phyloP scores from a whole-genome alignment of 2,113 vertebrate genomes.

The Gnathonemus longibarbis region DNA sequence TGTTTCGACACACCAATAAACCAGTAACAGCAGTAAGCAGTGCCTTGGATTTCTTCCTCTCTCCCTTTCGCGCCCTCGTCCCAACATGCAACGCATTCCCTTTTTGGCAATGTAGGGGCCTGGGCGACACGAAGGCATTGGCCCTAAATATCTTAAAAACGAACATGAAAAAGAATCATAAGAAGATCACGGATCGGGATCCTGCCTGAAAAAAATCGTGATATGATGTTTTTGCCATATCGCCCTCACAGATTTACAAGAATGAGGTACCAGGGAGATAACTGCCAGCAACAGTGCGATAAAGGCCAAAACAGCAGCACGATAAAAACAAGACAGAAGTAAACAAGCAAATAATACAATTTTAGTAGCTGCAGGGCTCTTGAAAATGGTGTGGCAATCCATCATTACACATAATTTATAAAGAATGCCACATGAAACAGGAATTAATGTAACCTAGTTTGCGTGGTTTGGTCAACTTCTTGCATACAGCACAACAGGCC shows the following conservation, averaged over 20 bases:
- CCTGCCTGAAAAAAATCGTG: background rate
- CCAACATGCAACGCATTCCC: background rate
- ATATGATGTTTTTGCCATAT: background rate
- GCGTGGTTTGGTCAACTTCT: background rate
- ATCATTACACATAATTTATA: background rate
- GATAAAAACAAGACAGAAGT: background rate
- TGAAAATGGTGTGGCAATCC: background rate
- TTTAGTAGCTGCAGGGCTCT: background rate
- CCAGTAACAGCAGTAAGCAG: background rate
- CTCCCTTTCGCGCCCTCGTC: background rate
- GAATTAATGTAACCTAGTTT: background rate
- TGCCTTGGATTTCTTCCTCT: background rate
- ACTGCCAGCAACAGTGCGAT: background rate
- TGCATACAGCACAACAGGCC: background rate
- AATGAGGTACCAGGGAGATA: background rate
- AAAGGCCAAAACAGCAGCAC: background rate
- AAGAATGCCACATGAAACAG: background rate
- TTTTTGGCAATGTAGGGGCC: background rate
- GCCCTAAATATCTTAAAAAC: background rate
- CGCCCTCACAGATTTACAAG: background rate
- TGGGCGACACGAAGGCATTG: background rate
- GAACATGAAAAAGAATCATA: background rate
- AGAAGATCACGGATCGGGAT: background rate
- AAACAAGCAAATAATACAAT: background rate
- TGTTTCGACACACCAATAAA: background rate